These are phyloP conservation scores for Montipora foliosa DNA, from an alignment of 64 coral and sea anemone species.

Conservation along the genomic window DNA sequence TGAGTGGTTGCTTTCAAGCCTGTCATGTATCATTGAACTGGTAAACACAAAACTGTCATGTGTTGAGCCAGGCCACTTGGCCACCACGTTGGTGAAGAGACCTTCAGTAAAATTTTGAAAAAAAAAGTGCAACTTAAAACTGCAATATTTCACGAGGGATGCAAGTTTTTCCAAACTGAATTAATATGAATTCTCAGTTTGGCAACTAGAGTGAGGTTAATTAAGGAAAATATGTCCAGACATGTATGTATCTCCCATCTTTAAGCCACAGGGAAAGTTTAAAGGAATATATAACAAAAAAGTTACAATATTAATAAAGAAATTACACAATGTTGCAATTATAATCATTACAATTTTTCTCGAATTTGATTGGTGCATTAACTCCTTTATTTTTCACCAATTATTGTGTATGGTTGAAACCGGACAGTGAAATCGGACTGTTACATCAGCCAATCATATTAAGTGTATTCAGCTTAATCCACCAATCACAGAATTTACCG, in stretches of 20 bases:
- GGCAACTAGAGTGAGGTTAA: background rate
- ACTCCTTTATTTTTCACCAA: too few relatives aligned
- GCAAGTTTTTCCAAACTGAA: background rate
- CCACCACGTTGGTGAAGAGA: background rate
- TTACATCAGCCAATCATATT: too few relatives aligned
- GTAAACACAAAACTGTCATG: background rate
- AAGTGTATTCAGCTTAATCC: too few relatives aligned
- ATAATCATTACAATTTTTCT: too few relatives aligned
- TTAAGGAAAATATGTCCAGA: background rate
- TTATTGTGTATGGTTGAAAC: too few relatives aligned
- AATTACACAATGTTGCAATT: too few relatives aligned
- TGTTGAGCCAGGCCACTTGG: constrained; percentile 2
- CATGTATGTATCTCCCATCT: background rate
- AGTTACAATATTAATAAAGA: too few relatives aligned
- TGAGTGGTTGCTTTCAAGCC: background rate
- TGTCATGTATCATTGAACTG: background rate
- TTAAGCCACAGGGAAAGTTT: background rate
- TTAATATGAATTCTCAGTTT: background rate
- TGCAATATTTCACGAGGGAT: background rate
- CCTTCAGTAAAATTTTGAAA: background rate
- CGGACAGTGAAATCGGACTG: too few relatives aligned
- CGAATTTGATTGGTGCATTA: background rate
- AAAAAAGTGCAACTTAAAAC: background rate
- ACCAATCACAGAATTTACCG: too few relatives aligned
- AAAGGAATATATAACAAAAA: background rate